Conservation (phyloP, 2,888 invertebrate species). For the Lycophotia porphyrea region DNA sequence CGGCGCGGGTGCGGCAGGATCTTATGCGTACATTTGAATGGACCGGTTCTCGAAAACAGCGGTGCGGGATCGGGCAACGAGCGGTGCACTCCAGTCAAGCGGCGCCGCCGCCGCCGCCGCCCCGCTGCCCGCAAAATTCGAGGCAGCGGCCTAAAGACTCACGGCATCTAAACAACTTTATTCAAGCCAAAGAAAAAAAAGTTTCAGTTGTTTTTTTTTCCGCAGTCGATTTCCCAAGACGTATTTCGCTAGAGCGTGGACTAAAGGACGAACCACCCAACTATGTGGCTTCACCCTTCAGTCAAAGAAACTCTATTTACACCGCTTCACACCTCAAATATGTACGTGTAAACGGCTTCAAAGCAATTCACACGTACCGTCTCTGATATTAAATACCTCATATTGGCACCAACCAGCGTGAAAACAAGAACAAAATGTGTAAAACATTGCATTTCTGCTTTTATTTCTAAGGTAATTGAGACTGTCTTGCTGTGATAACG, state of each 20-base stretch:
- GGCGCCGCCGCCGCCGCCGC: too few relatives aligned
- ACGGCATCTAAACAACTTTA: neutral
- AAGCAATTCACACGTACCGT: constrained; percentile 70
- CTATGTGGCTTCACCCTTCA: neutral
- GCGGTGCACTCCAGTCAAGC: too few relatives aligned
- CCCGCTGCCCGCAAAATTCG: too few relatives aligned
- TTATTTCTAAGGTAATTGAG: constrained; percentile 7
- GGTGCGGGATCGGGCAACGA: too few relatives aligned
- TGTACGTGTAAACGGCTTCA: constrained; percentile 76
- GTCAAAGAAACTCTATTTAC: constrained; percentile 39
- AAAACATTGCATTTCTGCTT: constrained; percentile 24
- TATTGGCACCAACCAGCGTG: constrained; percentile 44
- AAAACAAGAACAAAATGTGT: constrained; percentile 19
- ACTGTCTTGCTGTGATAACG: constrained; percentile 7
- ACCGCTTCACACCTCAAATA: constrained; percentile 61
- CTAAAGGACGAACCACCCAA: neutral
- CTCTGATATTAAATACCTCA: constrained; percentile 64
- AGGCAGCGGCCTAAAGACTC: too few relatives aligned
- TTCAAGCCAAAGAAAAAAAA: neutral
- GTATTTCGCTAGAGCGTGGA: neutral
- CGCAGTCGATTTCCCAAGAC: neutral
- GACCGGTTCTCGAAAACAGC: too few relatives aligned
- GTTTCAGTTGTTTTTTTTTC: neutral
- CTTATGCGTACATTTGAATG: too few relatives aligned
- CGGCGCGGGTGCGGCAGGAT: too few relatives aligned